Base-by-base conservation (phyloP, 1,140 invertebrate genomes). In the Steinernema khuongi region DNA sequence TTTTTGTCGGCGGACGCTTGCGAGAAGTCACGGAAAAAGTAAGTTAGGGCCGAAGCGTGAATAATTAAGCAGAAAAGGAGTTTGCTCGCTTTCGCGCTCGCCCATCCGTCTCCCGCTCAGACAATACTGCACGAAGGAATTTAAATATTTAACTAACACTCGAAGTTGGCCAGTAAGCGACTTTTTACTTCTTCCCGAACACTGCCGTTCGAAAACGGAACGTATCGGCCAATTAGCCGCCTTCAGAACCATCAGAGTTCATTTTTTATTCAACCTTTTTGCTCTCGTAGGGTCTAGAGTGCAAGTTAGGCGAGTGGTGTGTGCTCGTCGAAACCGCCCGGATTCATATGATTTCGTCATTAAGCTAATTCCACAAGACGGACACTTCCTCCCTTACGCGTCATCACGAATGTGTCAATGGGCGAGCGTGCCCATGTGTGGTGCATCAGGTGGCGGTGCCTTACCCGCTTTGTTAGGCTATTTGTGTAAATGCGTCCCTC, bases 271-370 rank as follows among this genome's bases (percentile, higher is more conserved):
- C 36, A 7, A n/a, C 36, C 7, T 41, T 41, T 41, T 41, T 41
- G 7, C 7, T 41, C 7, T 41, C 7, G 7, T n/a, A 41, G n/a
- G 7, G 36, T n/a, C 36, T 11, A 41, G 36, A 41, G n/a, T n/a
- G 36, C 7, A 41, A 41, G 36, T 41, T 41, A 41, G 7, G 36
- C n/a, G 36, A 7, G 36, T n/a, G n/a, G n/a, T n/a, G n/a, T n/a
- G n/a, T n/a, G n/a, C n/a, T n/a, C n/a, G n/a, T 60, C 50, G 50
- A 60, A 22, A 41, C 7, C 7, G n/a, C 36, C n/a, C n/a, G n/a
- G 36, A 60, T 26, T 60, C 50, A 60, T n/a, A 60, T 60, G 50
- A 60, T 11, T 60, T 60, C 50, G 50, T 60, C 50, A 60, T 60
- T 60, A 60, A 60, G 50, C 50, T 60, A 60, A 60, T 60, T 60